Percentiles rank a stretch among this genome's conserved stretches.
Evolutionary conservation across 1,140 invertebrate genomes (phyloP).

Genomic region (Brachionus sp.): DNA sequence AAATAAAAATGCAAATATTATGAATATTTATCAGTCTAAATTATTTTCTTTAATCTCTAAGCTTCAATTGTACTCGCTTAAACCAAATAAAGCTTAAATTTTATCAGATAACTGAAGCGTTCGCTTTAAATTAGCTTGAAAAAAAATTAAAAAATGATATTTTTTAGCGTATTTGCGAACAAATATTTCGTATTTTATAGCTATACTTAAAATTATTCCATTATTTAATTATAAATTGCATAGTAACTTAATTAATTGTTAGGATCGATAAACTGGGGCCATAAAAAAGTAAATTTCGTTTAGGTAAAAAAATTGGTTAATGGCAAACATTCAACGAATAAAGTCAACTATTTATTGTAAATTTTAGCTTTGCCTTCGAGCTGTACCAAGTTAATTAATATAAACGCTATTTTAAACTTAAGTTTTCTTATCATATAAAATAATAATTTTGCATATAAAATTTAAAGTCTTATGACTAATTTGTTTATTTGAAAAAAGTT

Average conservation of each 20-base stretch:
- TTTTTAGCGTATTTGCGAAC: neutral
- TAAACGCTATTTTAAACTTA: neutral
- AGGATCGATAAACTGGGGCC: neutral
- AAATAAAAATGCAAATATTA: neutral
- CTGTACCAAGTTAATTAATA: neutral
- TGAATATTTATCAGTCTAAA: neutral
- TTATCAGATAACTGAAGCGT: neutral
- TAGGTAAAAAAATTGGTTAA: neutral
- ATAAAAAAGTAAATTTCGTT: neutral
- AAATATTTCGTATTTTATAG: neutral
- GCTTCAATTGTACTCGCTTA: neutral
- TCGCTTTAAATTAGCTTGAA: neutral
- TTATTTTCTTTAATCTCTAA: neutral
- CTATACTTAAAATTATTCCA: neutral
- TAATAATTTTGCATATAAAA: too few species aligned
- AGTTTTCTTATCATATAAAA: neutral
- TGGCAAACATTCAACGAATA: neutral
- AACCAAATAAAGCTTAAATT: neutral
- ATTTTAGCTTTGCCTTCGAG: neutral
- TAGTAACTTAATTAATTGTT: neutral
- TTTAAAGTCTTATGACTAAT: too few species aligned
- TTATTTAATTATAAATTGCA: neutral
- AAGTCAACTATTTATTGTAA: neutral
- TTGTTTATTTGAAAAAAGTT: too few species aligned
- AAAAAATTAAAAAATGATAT: neutral